Conservation (phyloP, 2,797 vertebrate genomes). For the Synaphobranchus kaupii region DNA sequence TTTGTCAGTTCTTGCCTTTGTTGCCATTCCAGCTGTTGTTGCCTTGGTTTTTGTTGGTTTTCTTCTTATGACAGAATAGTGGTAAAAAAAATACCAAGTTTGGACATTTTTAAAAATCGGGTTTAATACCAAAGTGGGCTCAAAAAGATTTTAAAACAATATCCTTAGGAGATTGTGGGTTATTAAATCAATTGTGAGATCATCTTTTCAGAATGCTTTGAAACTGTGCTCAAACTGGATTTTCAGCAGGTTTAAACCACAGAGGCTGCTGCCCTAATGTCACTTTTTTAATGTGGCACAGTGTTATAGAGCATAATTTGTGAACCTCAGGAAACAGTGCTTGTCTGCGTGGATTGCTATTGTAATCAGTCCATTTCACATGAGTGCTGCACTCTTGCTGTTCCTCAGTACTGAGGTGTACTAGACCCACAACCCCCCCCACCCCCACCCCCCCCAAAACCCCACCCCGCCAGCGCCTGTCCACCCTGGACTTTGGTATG, state of each 20-base stretch:
- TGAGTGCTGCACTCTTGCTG: background rate
- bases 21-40: background rate
- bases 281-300: background rate
- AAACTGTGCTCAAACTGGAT: background rate
- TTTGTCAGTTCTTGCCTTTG: background rate
- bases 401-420: background rate
- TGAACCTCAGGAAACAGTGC: background rate
- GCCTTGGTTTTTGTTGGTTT: background rate
- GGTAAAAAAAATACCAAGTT: background rate
- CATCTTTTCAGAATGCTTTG: background rate
- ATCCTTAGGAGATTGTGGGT: no score
- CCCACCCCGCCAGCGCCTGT: background rate
- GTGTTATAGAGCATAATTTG: background rate
- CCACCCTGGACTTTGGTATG: slow-evolving; percentile 54
- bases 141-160: background rate
- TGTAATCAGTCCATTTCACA: slow-evolving; percentile 17
- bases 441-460: background rate
- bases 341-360: slow-evolving; percentile 9
- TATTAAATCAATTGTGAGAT: background rate
- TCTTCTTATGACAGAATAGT: background rate
- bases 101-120: background rate
- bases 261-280: background rate
- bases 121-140: background rate
- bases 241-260: background rate
- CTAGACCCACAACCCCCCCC: background rate